A percentile compares a stretch with the other conserved stretches of the same genome.
Evolutionary conservation across 2,797 vertebrate species (phyloP).

Genomic region (Australoheros facetus): DNA sequence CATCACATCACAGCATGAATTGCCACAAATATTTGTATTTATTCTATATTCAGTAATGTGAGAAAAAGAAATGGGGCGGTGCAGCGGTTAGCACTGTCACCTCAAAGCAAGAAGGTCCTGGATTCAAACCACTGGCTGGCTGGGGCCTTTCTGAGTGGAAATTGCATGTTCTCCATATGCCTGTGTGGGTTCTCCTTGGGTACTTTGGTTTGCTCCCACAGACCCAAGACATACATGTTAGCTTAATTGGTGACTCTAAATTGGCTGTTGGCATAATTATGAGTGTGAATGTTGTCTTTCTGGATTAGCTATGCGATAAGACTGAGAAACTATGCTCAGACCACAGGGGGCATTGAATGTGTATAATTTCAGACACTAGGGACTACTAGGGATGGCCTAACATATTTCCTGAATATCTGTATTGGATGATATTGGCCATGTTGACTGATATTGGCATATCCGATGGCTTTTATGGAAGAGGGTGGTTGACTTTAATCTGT

Average conservation of each 20-base stretch:
- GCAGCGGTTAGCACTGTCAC: background rate
- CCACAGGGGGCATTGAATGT: rapidly evolving
- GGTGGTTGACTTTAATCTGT: background rate
- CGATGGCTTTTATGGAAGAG: background rate
- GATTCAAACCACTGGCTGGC: background rate
- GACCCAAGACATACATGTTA: background rate
- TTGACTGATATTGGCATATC: background rate
- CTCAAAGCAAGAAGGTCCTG: background rate
- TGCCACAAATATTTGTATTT: background rate
- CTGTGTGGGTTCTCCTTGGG: background rate
- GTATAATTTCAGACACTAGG: background rate
- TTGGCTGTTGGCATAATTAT: background rate
- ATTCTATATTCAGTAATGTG: background rate
- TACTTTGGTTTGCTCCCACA: background rate
- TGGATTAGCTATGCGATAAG: background rate
- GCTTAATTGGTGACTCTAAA: background rate
- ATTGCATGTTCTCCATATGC: background rate
- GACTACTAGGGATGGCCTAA: background rate
- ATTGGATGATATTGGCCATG: background rate
- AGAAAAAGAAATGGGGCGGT: background rate
- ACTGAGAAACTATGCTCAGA: background rate
- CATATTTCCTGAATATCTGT: background rate
- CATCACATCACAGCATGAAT: background rate
- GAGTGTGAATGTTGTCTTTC: background rate
- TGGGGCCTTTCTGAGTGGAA: too few species aligned